phyloP scores from a whole-genome alignment of 2,888 invertebrate species.

The Drosophila merina region DNA sequence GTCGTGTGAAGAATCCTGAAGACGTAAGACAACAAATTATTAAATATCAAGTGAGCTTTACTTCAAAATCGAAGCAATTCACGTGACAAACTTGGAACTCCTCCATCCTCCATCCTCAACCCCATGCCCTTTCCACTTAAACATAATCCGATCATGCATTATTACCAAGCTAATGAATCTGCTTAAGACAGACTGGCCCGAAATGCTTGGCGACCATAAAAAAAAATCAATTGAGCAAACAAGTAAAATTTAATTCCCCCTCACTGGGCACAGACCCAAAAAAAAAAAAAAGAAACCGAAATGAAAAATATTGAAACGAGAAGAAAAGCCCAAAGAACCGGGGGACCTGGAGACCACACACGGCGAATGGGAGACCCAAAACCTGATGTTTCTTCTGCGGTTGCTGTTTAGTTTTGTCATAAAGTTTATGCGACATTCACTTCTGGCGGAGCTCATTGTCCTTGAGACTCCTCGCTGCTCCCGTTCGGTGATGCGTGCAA shows the following conservation, averaged over 20 bases:
- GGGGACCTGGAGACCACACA: conserved; percentile 42
- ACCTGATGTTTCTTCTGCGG: conserved; percentile 42
- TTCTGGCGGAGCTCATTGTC: conserved; percentile 57
- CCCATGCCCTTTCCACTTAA: conserved; percentile 40
- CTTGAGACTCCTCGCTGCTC: conserved; percentile 64
- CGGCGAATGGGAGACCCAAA: conserved; percentile 18
- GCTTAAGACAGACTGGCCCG: conserved; percentile 56
- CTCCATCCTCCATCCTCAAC: no score
- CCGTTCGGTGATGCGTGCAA: conserved; percentile 48
- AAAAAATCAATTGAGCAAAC: conserved; percentile 70
- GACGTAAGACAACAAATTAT: conserved; percentile 2
- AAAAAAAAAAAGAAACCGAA: conserved; percentile 30
- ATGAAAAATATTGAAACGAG: neutral
- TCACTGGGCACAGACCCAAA: conserved; percentile 61
- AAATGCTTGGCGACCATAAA: neutral
- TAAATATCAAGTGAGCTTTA: neutral
- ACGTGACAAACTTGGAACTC: conserved; percentile 25
- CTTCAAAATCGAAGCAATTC: conserved; percentile 13
- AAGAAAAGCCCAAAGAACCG: conserved; percentile 39
- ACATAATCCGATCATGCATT: conserved; percentile 74
- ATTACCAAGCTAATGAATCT: conserved; percentile 80
- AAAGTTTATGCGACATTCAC: conserved; percentile 69
- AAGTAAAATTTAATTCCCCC: conserved; percentile 75
- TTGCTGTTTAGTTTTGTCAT: conserved; percentile 55
- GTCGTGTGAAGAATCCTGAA: conserved; percentile 31